phyloP scores from a whole-genome alignment of 2,797 vertebrate species.

The Girardinus metallicus region DNA sequence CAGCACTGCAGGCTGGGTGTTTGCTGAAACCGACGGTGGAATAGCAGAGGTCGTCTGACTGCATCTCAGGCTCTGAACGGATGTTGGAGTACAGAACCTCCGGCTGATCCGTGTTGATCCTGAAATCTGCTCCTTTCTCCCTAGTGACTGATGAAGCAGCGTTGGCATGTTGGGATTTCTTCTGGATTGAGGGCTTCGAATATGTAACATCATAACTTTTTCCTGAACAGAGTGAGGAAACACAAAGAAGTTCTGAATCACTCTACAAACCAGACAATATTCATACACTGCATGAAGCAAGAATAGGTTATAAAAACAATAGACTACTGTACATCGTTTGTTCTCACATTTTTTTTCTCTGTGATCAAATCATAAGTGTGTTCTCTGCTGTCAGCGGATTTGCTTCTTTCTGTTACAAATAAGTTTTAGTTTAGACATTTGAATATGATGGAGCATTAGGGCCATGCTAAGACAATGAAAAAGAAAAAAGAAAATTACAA shows the following conservation, averaged over 20 bases:
- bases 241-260: background rate
- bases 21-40: constrained; percentile 35
- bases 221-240: constrained; percentile 21
- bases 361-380: background rate
- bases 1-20: background rate
- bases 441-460: too few relatives aligned
- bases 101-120: background rate
- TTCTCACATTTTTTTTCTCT: background rate
- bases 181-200: background rate
- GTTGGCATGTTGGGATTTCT: background rate
- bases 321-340: background rate
- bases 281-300: background rate
- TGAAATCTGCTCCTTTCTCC: background rate
- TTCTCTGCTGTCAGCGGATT: too few relatives aligned
- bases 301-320: background rate
- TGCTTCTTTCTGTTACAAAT: background rate
- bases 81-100: constrained; percentile 15
- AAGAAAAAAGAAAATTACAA: too few relatives aligned
- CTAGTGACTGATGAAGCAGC: background rate
- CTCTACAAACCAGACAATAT: too few relatives aligned
- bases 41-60: constrained; percentile 33
- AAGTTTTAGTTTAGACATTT: too few relatives aligned
- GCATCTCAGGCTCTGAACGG: constrained; percentile 6
- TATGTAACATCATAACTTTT: background rate
- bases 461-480: too few relatives aligned